Evolutionary conservation across 2,888 invertebrate species (phyloP), one percentile per base, ranked within the genome.

Genomic region (Agrochola litura): DNA sequence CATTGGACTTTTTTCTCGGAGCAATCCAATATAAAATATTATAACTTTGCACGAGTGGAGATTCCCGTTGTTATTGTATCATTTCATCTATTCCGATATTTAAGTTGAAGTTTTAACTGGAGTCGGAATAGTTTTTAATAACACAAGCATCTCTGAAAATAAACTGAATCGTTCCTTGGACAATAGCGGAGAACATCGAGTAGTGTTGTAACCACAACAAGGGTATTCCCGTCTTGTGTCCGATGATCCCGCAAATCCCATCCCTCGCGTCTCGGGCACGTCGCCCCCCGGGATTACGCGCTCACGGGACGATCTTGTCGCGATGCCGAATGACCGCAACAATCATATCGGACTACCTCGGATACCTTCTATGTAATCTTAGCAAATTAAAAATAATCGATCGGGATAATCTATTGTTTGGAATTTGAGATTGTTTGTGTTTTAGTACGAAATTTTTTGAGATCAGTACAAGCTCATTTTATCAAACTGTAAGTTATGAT

Each of bases 201-300:
- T 87, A 91, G 89, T 91, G 88, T 90, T 92, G 91, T 91, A 90
- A 92, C 92, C 90, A 89, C 91, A 91, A 92, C 92, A 90, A 90
- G 91, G 89, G 89, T 92, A 92, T 93, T 93, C 91, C 89, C 90
- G 91, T 94, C 92, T 93, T 92, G 90, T 90, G 91, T 92, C 92
- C 91, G 92, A 93, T 93, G 94, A 94, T 95, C 94, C 93, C 90
- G 89, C 91, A 96, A 96, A 96, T 95, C 96, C 94, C 91, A 86
- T 88, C 85, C 86, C 89, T 83, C 87, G 89, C 91, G 90, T 91
- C 92, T 90, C 88, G 87, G 90, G 94, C 96, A 96, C 96, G 96
- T 95, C 93, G 92, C 73, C 79, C 90, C 85, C 83, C 86, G 88
- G 92, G 94, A 95, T 95, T 94, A 94, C 92, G 90, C 91, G 91